A percentile compares a stretch with the other conserved stretches of the same genome.
These are phyloP conservation scores for Dendrolimus kikuchii DNA, from an alignment of 1,140 invertebrate genomes.

Conservation along the genomic window DNA sequence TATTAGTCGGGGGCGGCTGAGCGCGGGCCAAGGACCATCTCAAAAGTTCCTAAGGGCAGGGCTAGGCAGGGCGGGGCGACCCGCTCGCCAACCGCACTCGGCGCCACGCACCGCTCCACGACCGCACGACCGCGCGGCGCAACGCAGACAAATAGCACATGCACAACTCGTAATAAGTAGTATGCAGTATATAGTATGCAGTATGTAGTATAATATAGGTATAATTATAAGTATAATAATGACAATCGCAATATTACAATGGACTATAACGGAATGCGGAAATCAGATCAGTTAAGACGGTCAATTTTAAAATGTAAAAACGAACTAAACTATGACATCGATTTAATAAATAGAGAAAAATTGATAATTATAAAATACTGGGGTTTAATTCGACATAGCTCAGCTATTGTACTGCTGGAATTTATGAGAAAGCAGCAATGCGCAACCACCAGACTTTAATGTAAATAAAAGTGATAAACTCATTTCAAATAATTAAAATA, in stretches of 20 bases:
- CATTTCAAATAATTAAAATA: conserved; percentile 26
- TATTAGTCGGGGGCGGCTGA: conserved; percentile 66
- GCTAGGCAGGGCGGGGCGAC: conserved; percentile 28
- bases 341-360: conserved; percentile 59
- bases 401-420: conserved; percentile 37
- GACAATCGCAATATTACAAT: too few species aligned
- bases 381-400: conserved; percentile 41
- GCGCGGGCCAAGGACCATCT: conserved; percentile 91
- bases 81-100: conserved; percentile 18
- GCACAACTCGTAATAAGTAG: conserved; percentile 50
- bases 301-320: conserved; percentile 53
- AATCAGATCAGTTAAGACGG: conserved; percentile 24
- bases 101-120: background rate
- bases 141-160: conserved; percentile 58
- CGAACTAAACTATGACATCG: conserved; percentile 68
- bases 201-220: too few species aligned
- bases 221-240: too few species aligned
- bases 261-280: too few species aligned
- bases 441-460: conserved; percentile 19
- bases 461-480: conserved; percentile 13
- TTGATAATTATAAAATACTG: conserved; percentile 38
- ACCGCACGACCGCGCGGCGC: conserved; percentile 15
- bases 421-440: conserved; percentile 26
- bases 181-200: conserved; percentile 46
- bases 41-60: conserved; percentile 88